Percentiles rank a stretch among this genome's conserved stretches.
phyloP scores from a whole-genome alignment of 2,888 invertebrate species.

The Andricus quercusramuli region DNA sequence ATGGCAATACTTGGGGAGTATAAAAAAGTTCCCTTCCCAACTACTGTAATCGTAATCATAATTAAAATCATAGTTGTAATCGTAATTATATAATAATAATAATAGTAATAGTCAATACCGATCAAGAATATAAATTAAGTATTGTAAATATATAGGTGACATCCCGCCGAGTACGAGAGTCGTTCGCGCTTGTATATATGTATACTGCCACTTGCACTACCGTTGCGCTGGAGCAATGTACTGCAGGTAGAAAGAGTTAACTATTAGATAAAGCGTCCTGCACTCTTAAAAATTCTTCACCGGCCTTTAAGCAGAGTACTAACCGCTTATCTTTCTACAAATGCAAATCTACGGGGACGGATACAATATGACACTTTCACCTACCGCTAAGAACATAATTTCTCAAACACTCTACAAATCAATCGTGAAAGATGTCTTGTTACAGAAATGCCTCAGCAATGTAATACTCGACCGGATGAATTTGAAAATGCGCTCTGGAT shows the following conservation, averaged over 20 bases:
- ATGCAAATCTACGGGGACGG: slow-evolving; percentile 77
- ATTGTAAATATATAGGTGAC: slow-evolving; percentile 50
- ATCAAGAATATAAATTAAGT: slow-evolving; percentile 62
- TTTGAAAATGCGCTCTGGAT: slow-evolving; percentile 9
- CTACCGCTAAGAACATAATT: slow-evolving; percentile 61
- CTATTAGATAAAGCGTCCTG: slow-evolving; percentile 74
- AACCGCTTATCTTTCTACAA: slow-evolving; percentile 63
- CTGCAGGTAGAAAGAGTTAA: slow-evolving; percentile 70
- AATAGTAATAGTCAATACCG: slow-evolving; percentile 52
- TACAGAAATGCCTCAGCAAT: not conserved
- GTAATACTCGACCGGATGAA: not conserved
- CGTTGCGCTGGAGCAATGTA: slow-evolving; percentile 60
- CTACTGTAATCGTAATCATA: slow-evolving; percentile 44
- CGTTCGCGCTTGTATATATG: slow-evolving; percentile 38
- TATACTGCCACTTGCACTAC: slow-evolving; percentile 44
- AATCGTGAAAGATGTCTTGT: slow-evolving; percentile 55
- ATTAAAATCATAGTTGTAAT: slow-evolving; percentile 39
- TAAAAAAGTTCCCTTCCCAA: slow-evolving; percentile 63
- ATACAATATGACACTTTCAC: slow-evolving; percentile 74
- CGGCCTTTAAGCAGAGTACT: slow-evolving; percentile 70
- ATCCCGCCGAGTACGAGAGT: slow-evolving; percentile 25
- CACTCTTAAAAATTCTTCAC: slow-evolving; percentile 71
- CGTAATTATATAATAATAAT: slow-evolving; percentile 46
- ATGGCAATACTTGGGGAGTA: slow-evolving; percentile 51
- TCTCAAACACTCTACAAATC: slow-evolving; percentile 56